Evolutionary conservation across 2,113 vertebrate species (phyloP).

Genomic region (Pionites leucogaster): DNA sequence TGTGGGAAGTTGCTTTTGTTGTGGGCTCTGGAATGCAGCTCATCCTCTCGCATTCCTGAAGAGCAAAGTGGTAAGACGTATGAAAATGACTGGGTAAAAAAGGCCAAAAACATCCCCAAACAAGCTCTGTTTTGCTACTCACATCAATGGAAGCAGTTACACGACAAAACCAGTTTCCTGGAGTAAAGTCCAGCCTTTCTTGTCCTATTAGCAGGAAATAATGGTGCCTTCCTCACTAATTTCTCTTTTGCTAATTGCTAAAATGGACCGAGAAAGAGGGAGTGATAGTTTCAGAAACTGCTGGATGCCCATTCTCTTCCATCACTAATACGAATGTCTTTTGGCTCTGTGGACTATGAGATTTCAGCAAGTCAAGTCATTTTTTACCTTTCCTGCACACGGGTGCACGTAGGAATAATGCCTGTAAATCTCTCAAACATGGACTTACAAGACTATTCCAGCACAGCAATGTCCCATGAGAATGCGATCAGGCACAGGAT

Average conservation of each 20-base stretch:
- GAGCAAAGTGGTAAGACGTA: background rate
- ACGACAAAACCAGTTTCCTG: background rate
- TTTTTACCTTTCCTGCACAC: background rate
- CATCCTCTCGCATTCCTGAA: background rate
- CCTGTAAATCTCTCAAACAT: background rate
- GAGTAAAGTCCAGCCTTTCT: background rate
- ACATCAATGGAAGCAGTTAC: background rate
- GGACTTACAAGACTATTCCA: background rate
- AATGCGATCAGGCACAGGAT: background rate
- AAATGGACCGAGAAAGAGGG: background rate
- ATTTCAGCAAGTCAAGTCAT: background rate
- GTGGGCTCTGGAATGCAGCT: background rate
- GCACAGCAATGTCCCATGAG: background rate
- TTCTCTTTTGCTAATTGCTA: conserved; percentile 40
- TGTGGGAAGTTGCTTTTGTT: background rate
- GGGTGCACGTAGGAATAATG: background rate
- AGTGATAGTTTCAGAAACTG: background rate
- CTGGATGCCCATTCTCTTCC: background rate
- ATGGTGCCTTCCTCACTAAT: conserved; percentile 20
- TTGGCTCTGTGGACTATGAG: background rate
- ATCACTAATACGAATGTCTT: background rate
- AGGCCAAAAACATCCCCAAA: background rate
- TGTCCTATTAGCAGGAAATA: conserved; percentile 21
- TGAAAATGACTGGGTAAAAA: background rate
- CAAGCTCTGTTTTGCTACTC: background rate